Conservation (phyloP, 2,113 vertebrate genomes). For the Glaucidium brasilianum region DNA sequence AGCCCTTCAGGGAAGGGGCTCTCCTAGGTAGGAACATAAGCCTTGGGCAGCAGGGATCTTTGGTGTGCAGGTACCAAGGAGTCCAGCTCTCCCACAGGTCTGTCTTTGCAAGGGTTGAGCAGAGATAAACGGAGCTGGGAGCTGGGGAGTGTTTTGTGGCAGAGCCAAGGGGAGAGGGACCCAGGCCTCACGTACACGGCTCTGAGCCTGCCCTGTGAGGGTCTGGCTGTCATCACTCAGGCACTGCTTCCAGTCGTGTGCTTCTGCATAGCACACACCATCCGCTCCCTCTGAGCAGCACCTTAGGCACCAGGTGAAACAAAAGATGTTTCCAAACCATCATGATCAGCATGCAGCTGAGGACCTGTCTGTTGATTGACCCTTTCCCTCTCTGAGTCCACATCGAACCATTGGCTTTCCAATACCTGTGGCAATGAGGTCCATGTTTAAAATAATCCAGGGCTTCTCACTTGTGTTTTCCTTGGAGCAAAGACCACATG, state of each 20-base stretch:
- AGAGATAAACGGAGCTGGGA: not conserved
- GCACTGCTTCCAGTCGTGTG: not conserved
- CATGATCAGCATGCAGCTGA: not conserved
- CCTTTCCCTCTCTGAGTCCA: not conserved
- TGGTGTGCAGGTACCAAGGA: not conserved
- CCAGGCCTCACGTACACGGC: rapidly evolving
- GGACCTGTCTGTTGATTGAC: not conserved
- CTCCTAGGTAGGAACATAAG: not conserved
- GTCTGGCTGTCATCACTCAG: not conserved
- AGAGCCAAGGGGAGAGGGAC: not conserved
- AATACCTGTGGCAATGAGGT: not conserved
- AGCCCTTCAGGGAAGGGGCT: not conserved
- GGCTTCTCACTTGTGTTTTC: not conserved
- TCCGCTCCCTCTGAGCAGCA: not conserved
- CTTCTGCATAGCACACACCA: not conserved
- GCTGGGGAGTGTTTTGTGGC: not conserved
- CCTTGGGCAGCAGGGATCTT: not conserved
- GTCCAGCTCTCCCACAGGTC: not conserved
- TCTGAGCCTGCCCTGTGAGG: not conserved
- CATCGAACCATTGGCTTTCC: not conserved
- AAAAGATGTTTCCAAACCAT: not conserved
- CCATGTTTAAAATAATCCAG: not conserved
- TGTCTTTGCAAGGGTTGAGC: not conserved
- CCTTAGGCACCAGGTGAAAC: not conserved
- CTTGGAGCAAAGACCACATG: not conserved